Conservation (phyloP, 2,113 vertebrate species). For the Hemichromis elongatus region DNA sequence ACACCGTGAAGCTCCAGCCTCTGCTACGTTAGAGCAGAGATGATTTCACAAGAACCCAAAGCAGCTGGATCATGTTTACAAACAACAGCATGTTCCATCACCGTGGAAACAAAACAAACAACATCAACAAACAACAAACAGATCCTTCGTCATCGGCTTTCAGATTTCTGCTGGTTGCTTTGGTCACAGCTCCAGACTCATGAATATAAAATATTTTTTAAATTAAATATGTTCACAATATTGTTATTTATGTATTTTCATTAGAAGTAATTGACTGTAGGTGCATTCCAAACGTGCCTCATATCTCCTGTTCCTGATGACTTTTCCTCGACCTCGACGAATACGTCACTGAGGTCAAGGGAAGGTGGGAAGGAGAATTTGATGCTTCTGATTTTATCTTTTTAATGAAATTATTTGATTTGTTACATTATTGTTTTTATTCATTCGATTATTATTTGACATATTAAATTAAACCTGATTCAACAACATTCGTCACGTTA, state of each 20-base stretch:
- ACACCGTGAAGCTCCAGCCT: background rate
- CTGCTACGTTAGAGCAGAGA: background rate
- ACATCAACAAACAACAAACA: background rate
- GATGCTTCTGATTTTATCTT: accelerated
- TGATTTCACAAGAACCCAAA: background rate
- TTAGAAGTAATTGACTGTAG: no score
- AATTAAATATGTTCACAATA: background rate
- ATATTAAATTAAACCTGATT: background rate
- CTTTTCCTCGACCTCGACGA: background rate
- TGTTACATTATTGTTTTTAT: background rate
- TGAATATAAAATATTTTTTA: background rate
- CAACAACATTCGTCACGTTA: background rate
- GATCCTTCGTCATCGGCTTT: background rate
- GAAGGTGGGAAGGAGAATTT: background rate
- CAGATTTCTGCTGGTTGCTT: background rate
- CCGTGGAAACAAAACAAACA: background rate
- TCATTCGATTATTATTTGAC: background rate
- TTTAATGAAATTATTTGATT: background rate
- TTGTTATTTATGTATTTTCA: background rate
- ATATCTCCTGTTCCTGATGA: background rate
- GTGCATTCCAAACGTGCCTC: background rate
- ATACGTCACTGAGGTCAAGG: background rate
- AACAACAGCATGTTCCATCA: background rate
- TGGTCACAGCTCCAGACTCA: background rate
- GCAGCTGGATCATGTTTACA: background rate